phyloP scores from a whole-genome alignment of 1,140 invertebrate genomes.

The Philopotamus ludificatus region DNA sequence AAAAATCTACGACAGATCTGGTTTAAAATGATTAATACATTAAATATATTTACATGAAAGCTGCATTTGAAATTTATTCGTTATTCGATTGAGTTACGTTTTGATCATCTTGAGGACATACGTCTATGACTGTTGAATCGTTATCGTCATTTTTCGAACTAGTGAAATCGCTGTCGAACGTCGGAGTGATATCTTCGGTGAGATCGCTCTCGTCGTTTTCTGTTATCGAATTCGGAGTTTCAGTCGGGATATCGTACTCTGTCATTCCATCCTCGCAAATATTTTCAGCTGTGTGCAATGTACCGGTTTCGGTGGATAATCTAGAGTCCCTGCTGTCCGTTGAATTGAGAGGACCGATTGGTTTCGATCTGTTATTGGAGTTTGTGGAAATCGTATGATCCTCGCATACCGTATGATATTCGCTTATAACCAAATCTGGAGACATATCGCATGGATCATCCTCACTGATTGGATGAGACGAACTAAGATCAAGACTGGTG shows the following conservation, averaged over 20 bases:
- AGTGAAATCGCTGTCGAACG: slow-evolving; percentile 26
- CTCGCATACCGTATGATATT: slow-evolving; percentile 39
- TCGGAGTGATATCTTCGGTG: slow-evolving; percentile 35
- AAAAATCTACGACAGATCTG: too few relatives aligned
- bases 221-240: slow-evolving; percentile 32
- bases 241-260: slow-evolving; percentile 29
- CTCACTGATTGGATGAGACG: slow-evolving; percentile 21
- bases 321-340: slow-evolving; percentile 33
- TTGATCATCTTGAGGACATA: slow-evolving; percentile 12
- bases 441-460: slow-evolving; percentile 26
- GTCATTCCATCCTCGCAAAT: slow-evolving; percentile 33
- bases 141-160: slow-evolving; percentile 35
- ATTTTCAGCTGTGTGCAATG: slow-evolving; percentile 38
- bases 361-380: not conserved
- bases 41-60: too few relatives aligned
- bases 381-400: slow-evolving; percentile 21
- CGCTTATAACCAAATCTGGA: slow-evolving; percentile 31
- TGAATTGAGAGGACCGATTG: slow-evolving; percentile 13
- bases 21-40: too few relatives aligned
- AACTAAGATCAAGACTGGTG: slow-evolving; percentile 25
- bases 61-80: too few relatives aligned
- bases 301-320: slow-evolving; percentile 36
- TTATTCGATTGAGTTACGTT: too few relatives aligned
- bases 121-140: slow-evolving; percentile 38
- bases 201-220: slow-evolving; percentile 35